Evolutionary conservation across 2,888 invertebrate species (phyloP).

Genomic region (Torymus tubicola): DNA sequence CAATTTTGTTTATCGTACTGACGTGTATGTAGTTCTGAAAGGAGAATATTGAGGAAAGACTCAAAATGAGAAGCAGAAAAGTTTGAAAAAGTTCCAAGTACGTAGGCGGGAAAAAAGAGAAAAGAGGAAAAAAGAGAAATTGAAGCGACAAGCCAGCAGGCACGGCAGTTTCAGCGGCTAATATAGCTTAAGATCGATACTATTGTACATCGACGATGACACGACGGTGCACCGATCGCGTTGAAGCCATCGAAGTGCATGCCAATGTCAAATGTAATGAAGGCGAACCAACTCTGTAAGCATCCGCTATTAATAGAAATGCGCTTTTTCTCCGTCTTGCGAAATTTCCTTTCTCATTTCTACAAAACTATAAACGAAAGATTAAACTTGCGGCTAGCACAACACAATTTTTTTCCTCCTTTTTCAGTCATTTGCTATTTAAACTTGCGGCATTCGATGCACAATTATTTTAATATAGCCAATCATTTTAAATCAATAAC

Average conservation of each 20-base stretch:
- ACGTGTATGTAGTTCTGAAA: too few relatives aligned
- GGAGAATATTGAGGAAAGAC: too few relatives aligned
- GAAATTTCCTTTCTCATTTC: background rate
- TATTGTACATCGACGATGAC: constrained; percentile 48
- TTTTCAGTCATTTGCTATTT: too few relatives aligned
- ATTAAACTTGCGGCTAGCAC: too few relatives aligned
- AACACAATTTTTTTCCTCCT: too few relatives aligned
- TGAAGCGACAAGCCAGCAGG: background rate
- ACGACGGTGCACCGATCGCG: constrained; percentile 40
- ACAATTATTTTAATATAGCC: too few relatives aligned
- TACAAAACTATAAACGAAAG: too few relatives aligned
- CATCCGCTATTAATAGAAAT: constrained; percentile 18
- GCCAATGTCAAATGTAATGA: constrained; percentile 51
- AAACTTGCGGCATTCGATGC: too few relatives aligned
- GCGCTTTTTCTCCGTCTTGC: background rate
- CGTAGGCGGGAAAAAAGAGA: background rate
- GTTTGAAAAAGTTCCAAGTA: background rate
- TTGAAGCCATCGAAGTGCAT: constrained; percentile 19
- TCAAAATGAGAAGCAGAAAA: background rate
- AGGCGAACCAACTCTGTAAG: constrained; percentile 8
- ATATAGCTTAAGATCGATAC: constrained; percentile 37
- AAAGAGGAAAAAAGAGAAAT: background rate
- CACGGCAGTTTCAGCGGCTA: background rate
- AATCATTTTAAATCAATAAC: too few relatives aligned
- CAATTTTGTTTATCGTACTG: too few relatives aligned